phyloP scores from a whole-genome alignment of 2,113 vertebrate species.

The Hystrix brachyura region DNA sequence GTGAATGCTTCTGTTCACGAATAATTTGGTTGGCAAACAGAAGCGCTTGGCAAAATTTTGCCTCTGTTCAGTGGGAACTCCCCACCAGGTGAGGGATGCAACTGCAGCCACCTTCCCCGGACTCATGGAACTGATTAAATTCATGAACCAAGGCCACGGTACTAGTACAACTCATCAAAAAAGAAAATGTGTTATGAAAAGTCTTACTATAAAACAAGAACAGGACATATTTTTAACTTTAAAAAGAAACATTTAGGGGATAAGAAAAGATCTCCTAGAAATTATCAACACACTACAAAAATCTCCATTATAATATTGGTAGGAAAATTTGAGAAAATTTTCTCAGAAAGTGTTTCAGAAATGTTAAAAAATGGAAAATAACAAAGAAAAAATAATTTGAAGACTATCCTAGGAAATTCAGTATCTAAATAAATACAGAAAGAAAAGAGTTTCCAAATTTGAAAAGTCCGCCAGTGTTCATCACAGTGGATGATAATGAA shows the following conservation, averaged over 20 bases:
- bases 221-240: not conserved
- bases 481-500: not conserved
- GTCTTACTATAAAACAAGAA: slow-evolving; percentile 7
- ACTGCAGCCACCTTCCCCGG: not conserved
- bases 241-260: slow-evolving; percentile 32
- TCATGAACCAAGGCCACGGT: not conserved
- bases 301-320: not conserved
- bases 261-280: slow-evolving; percentile 35
- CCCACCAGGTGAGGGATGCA: not conserved
- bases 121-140: not conserved
- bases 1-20: not conserved
- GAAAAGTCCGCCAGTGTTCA: not conserved
- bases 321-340: slow-evolving; percentile 37
- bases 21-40: not conserved
- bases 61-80: not conserved
- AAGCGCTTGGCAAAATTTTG: not conserved
- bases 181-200: not conserved
- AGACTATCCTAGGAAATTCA: not conserved
- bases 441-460: not conserved
- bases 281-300: slow-evolving; percentile 16
- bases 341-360: slow-evolving; percentile 3
- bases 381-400: not conserved
- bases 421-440: not conserved
- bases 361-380: slow-evolving; percentile 5
- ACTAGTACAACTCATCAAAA: not conserved